Conservation (phyloP, 1,140 invertebrate species). For the Nautilus pompilius region DNA sequence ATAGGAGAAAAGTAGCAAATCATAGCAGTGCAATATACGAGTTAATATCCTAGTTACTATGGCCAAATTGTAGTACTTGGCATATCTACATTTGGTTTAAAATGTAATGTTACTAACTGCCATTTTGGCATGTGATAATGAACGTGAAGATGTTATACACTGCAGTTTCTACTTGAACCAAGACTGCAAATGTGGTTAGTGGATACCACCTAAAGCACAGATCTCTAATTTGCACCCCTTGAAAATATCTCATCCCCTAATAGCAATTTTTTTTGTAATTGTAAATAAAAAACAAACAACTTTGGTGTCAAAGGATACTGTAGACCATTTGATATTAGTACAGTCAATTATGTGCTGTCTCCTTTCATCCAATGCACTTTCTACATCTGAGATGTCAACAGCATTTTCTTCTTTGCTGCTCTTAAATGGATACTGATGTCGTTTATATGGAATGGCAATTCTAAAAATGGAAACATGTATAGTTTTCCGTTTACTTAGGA, state of each 20-base stretch:
- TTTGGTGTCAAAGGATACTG: constrained; percentile 31
- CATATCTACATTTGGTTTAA: too few relatives aligned
- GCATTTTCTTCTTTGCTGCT: constrained; percentile 6
- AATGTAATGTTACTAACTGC: too few relatives aligned
- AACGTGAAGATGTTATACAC: background rate
- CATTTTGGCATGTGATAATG: background rate
- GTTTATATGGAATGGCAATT: constrained; percentile 27
- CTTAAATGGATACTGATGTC: constrained; percentile 20
- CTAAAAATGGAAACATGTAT: constrained; percentile 19
- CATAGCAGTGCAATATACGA: too few relatives aligned
- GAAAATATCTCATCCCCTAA: background rate
- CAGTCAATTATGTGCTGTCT: constrained; percentile 30
- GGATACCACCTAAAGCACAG: background rate
- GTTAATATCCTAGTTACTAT: too few relatives aligned
- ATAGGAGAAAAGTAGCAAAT: too few relatives aligned
- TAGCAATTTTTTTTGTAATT: background rate
- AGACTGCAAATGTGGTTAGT: too few relatives aligned
- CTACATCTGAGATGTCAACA: background rate
- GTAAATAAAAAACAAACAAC: background rate
- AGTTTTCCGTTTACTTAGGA: background rate
- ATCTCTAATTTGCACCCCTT: background rate
- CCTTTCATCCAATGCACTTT: constrained; percentile 11
- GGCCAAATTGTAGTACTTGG: too few relatives aligned
- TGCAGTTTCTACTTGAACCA: background rate
- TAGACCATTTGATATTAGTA: constrained; percentile 39